phyloP scores from a whole-genome alignment of 2,797 vertebrate genomes.

The Danio albolineatus region DNA sequence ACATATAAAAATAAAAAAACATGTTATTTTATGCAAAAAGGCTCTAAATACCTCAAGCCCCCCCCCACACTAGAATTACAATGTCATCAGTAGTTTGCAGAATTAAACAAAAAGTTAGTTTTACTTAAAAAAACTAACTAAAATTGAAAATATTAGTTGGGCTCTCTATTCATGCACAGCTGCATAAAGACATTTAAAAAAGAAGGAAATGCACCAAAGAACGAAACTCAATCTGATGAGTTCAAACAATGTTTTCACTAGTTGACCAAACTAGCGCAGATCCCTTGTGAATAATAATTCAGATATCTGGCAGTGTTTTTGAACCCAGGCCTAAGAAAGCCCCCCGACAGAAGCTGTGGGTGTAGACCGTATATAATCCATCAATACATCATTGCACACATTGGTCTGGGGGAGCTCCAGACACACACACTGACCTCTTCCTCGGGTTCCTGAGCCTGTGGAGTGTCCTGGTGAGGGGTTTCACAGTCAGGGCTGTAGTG shows the following conservation, averaged over 20 bases:
- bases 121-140: too few species aligned
- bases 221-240: background rate
- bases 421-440: constrained; percentile 77
- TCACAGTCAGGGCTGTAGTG: constrained; percentile 98
- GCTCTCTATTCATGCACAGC: too few species aligned
- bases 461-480: constrained; percentile 85
- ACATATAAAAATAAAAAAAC: too few species aligned
- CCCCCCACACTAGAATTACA: too few species aligned
- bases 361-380: constrained; percentile 3
- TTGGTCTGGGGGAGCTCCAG: constrained; percentile 50
- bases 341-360: background rate
- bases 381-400: constrained; percentile 15
- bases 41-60: too few species aligned
- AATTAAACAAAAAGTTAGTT: too few species aligned
- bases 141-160: too few species aligned
- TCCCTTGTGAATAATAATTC: constrained; percentile 2
- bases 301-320: constrained; percentile 13
- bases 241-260: background rate
- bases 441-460: constrained; percentile 93
- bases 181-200: too few species aligned
- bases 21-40: too few species aligned
- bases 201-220: background rate
- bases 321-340: background rate
- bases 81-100: too few species aligned
- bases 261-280: background rate